Evolutionary conservation across 1,140 invertebrate genomes (phyloP).

Genomic region (Copidosoma floridanum): DNA sequence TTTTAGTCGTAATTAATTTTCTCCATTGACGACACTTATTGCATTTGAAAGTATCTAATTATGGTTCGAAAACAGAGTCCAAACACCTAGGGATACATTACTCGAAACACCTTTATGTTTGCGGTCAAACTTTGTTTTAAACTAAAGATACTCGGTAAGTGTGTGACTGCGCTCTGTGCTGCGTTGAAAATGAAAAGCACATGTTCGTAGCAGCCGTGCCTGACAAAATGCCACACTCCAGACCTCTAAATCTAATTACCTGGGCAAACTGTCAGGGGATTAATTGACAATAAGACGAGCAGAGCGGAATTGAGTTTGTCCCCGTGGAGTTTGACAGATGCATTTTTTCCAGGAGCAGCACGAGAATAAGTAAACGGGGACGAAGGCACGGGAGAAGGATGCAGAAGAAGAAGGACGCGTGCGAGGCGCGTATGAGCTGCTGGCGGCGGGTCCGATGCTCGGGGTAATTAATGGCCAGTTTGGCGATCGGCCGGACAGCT

Average conservation of each 20-base stretch:
- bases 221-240: too few species aligned
- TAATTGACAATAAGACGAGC: conserved; percentile 24
- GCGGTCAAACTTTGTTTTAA: too few species aligned
- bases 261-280: conserved; percentile 23
- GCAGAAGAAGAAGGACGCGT: neutral
- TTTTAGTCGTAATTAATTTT: too few species aligned
- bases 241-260: conserved; percentile 6
- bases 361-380: neutral
- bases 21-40: too few species aligned
- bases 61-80: too few species aligned
- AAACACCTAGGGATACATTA: too few species aligned
- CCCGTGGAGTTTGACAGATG: conserved; percentile 5
- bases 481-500: conserved; percentile 54
- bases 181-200: too few species aligned
- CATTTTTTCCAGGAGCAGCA: conserved; percentile 1
- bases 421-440: neutral
- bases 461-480: conserved; percentile 55
- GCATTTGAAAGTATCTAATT: too few species aligned
- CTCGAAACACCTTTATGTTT: too few species aligned
- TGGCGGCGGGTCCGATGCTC: neutral
- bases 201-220: too few species aligned
- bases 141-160: too few species aligned
- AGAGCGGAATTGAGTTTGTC: conserved; percentile 20
- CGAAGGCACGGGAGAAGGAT: neutral
- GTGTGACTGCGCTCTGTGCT: too few species aligned